Evolutionary conservation across 1,140 invertebrate genomes (phyloP).

Genomic region (Euborellia annulipes): DNA sequence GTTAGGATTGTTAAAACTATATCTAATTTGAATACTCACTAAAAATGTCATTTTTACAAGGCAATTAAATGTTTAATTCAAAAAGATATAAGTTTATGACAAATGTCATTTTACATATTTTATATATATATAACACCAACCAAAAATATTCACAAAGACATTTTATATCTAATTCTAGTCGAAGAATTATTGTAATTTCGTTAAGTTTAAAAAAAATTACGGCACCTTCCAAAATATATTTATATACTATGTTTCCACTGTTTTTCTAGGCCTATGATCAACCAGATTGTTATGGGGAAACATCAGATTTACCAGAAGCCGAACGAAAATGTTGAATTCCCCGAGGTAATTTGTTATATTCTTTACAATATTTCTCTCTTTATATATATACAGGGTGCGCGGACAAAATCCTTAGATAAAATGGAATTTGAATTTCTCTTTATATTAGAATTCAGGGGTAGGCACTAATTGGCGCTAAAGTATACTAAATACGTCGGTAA

Average conservation of each 20-base stretch:
- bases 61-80: too few species aligned
- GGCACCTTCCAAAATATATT: neutral
- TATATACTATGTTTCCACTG: slow-evolving; percentile 6
- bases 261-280: slow-evolving; percentile 73
- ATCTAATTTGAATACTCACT: too few species aligned
- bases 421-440: too few species aligned
- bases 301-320: slow-evolving; percentile 72
- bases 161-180: neutral
- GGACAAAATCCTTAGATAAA: too few species aligned
- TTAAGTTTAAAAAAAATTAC: slow-evolving; percentile 9
- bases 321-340: slow-evolving; percentile 58
- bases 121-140: too few species aligned
- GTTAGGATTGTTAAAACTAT: too few species aligned
- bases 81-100: too few species aligned
- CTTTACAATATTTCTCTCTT: neutral
- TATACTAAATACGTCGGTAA: too few species aligned
- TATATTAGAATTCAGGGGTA: too few species aligned
- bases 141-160: neutral
- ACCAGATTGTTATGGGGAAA: slow-evolving; percentile 85
- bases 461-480: too few species aligned
- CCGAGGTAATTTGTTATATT: slow-evolving; percentile 44
- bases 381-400: slow-evolving; percentile 1
- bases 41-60: too few species aligned
- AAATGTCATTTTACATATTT: too few species aligned
- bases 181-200: neutral